Evolutionary conservation across 35 echinoderm and acorn worm species (phyloP).

Genomic region (Amphiura filiformis): DNA sequence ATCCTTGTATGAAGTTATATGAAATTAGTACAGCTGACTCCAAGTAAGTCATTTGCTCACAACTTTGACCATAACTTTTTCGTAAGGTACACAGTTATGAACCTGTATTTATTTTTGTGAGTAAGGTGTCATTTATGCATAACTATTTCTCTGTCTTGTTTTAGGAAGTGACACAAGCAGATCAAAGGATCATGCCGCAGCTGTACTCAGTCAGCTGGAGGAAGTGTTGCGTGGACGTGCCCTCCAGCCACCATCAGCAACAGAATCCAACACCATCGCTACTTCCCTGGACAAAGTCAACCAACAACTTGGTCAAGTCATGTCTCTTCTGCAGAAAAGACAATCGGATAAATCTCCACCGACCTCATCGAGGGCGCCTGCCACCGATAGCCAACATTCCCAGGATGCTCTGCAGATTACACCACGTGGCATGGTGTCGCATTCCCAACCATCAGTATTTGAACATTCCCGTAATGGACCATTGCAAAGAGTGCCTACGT

Average conservation of each 20-base stretch:
- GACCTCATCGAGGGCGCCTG: neutral
- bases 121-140: too few relatives aligned
- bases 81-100: too few relatives aligned
- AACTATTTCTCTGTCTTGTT: neutral
- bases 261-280: neutral
- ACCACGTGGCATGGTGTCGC: neutral
- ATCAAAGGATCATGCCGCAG: neutral
- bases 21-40: too few relatives aligned
- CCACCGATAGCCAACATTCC: neutral
- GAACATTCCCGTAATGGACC: neutral
- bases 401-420: neutral
- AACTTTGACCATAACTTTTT: too few relatives aligned
- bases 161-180: neutral
- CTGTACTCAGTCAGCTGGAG: constrained; percentile 18
- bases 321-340: constrained; percentile 43
- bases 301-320: constrained; percentile 56
- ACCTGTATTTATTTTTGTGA: too few relatives aligned
- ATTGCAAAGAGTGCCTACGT: constrained; percentile 8
- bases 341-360: neutral
- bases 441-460: constrained; percentile 5
- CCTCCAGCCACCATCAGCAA: neutral
- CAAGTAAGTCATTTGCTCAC: too few relatives aligned
- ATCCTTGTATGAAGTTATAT: too few relatives aligned
- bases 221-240: neutral
- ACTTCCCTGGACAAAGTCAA: constrained; percentile 62